Conservation (phyloP, 2,113 vertebrate species). For the Tretioscincus oriximinensis region DNA sequence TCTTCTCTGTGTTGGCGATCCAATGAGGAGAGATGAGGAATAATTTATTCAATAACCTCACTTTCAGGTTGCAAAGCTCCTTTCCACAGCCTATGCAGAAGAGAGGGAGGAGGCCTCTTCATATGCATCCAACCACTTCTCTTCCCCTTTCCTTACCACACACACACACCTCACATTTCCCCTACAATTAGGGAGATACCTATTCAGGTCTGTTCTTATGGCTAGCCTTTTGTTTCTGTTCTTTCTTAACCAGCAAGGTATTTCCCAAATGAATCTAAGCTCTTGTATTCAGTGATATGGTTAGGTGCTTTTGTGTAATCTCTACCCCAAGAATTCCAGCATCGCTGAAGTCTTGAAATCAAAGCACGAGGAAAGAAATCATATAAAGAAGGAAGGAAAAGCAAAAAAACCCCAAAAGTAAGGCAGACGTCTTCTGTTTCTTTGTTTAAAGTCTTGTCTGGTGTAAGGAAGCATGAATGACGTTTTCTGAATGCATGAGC, state of each 20-base stretch:
- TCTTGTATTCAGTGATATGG: slow-evolving; percentile 13
- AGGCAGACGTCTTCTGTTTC: slow-evolving; percentile 45
- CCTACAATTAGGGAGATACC: slow-evolving; percentile 55
- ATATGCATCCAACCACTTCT: slow-evolving; percentile 56
- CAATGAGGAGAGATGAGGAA: slow-evolving; percentile 32
- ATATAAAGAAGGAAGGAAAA: not conserved
- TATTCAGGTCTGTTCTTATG: slow-evolving; percentile 42
- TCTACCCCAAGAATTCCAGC: slow-evolving; percentile 14
- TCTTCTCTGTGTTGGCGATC: slow-evolving; percentile 13
- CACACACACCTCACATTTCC: slow-evolving; percentile 31
- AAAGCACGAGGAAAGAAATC: slow-evolving; percentile 32
- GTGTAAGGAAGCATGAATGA: slow-evolving; percentile 36
- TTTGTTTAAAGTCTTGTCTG: slow-evolving; percentile 60
- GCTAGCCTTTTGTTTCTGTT: slow-evolving; percentile 60
- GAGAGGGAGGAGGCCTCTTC: slow-evolving; percentile 54
- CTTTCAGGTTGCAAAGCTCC: slow-evolving; percentile 56
- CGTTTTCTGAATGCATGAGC: not conserved
- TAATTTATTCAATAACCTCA: slow-evolving; percentile 61
- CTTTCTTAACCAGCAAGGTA: slow-evolving; percentile 41
- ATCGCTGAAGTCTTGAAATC: slow-evolving; percentile 41
- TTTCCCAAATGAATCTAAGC: slow-evolving; percentile 8
- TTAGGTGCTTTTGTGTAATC: slow-evolving; percentile 39
- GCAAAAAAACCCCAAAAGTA: slow-evolving; percentile 39
- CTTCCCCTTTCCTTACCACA: slow-evolving; percentile 31
- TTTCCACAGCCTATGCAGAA: slow-evolving; percentile 46